phyloP scores from a whole-genome alignment of 1,140 invertebrate genomes.

The Cyrtorhinus lividipennis region DNA sequence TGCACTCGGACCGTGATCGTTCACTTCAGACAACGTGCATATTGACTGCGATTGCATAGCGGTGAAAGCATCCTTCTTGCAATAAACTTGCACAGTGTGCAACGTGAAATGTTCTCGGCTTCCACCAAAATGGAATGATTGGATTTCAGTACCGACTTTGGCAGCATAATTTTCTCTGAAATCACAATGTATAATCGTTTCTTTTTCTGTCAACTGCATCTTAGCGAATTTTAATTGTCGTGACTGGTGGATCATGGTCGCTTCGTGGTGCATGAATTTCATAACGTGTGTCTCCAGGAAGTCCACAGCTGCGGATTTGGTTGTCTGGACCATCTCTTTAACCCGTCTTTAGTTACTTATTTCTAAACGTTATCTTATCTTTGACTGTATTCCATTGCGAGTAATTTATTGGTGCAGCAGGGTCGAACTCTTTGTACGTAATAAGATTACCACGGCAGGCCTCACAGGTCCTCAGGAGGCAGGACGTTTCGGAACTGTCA shows the following conservation, averaged over 20 bases:
- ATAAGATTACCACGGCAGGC: background rate
- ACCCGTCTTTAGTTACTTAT: background rate
- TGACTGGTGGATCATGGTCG: background rate
- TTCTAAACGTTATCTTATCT: background rate
- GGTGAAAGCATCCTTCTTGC: background rate
- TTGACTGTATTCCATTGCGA: background rate
- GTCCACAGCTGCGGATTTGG: background rate
- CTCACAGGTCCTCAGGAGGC: background rate
- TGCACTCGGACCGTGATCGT: constrained; percentile 27
- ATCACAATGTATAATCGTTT: constrained; percentile 28
- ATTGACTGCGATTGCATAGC: constrained; percentile 20
- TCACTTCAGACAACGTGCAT: constrained; percentile 29
- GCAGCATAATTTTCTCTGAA: constrained; percentile 28
- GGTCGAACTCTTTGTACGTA: background rate
- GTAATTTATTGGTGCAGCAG: background rate
- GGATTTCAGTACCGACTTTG: constrained; percentile 29
- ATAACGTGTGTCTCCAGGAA: background rate
- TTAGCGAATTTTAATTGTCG: background rate
- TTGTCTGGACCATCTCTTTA: no score
- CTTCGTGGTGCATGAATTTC: background rate
- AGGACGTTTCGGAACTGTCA: background rate
- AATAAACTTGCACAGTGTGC: constrained; percentile 29
- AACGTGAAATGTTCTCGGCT: constrained; percentile 27
- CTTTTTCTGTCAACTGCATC: background rate
- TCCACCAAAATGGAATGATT: constrained; percentile 27